Conservation (phyloP, 1,140 invertebrate species). For the Agrilus planipennis region DNA sequence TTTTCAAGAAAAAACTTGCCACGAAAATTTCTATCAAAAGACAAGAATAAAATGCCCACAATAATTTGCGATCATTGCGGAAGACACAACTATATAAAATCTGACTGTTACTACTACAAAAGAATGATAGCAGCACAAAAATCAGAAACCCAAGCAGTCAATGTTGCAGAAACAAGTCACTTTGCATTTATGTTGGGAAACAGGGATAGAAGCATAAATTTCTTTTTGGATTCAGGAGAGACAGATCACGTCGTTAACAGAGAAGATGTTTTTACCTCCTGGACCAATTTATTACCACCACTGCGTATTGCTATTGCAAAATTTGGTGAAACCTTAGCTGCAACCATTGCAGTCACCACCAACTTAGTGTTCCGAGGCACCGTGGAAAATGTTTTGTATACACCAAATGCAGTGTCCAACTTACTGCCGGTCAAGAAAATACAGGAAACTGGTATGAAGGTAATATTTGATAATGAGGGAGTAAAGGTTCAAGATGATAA, state of each 20-base stretch:
- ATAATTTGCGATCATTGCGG: constrained; percentile 9
- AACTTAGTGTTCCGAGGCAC: constrained; percentile 6
- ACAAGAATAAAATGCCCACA: too few species aligned
- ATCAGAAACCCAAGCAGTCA: too few species aligned
- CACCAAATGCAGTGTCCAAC: constrained; percentile 21
- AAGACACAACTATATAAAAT: constrained; percentile 4
- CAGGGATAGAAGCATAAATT: too few species aligned
- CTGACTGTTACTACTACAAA: constrained; percentile 9
- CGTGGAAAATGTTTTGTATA: constrained; percentile 11
- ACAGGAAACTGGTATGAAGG: constrained; percentile 21
- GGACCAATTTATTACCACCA: not conserved
- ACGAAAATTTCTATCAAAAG: too few species aligned
- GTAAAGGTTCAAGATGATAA: constrained; percentile 18
- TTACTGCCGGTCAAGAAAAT: constrained; percentile 25
- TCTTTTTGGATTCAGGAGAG: constrained; percentile 10
- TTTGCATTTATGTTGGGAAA: too few species aligned
- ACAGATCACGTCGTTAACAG: constrained; percentile 11
- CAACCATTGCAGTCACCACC: constrained; percentile 5
- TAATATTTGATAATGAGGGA: constrained; percentile 21
- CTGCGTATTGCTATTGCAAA: constrained; percentile 9
- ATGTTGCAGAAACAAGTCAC: too few species aligned
- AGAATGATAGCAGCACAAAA: too few species aligned
- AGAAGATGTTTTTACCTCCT: constrained; percentile 2
- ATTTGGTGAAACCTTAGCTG: not conserved
- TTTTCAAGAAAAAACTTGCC: too few species aligned